Conservation (phyloP, 2,113 vertebrate species). For the Colinus virginianus region DNA sequence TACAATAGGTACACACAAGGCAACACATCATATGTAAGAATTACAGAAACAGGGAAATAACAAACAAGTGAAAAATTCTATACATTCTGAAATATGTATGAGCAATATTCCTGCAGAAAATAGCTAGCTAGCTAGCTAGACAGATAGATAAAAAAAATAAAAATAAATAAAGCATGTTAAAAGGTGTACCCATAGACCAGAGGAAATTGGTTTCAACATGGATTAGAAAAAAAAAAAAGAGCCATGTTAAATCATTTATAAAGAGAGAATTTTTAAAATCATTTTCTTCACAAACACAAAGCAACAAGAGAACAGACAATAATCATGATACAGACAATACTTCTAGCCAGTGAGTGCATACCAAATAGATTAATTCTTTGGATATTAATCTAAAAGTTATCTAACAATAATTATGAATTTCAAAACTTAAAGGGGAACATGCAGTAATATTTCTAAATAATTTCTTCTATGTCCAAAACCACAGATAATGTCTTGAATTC, state of each 20-base stretch:
- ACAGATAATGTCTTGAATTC: neutral
- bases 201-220: neutral
- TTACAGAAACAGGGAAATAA: neutral
- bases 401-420: neutral
- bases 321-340: neutral
- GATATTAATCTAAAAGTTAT: neutral
- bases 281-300: neutral
- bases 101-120: neutral
- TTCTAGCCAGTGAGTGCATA: neutral
- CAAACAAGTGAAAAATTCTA: neutral
- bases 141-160: neutral
- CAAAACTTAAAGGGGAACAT: neutral
- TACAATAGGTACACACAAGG: neutral
- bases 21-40: neutral
- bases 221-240: neutral
- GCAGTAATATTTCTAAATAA: neutral
- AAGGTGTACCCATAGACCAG: rapidly evolving
- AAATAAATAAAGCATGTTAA: neutral
- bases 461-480: neutral
- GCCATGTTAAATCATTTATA: neutral
- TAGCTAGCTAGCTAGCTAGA: neutral
- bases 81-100: rapidly evolving
- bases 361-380: neutral
- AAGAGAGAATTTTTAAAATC: neutral
- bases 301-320: neutral